Conservation (phyloP, 1,140 invertebrate species). For the Drosophila takahashii region DNA sequence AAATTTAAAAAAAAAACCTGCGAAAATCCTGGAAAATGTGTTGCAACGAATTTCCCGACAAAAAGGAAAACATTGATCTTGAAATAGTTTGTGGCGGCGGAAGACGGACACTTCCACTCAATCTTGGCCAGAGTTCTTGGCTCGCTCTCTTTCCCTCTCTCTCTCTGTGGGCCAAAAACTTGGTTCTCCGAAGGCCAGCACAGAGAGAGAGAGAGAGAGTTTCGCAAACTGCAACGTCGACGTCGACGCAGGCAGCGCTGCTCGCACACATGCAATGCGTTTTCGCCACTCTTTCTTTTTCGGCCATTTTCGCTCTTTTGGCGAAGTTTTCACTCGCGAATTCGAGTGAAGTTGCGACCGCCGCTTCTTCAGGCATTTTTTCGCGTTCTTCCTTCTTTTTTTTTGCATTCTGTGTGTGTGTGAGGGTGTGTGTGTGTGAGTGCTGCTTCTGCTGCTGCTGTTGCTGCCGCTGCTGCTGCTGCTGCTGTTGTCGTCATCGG, state of each 20-base stretch:
- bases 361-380: slow-evolving; percentile 29
- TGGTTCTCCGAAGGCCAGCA: slow-evolving; percentile 1
- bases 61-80: slow-evolving; percentile 2
- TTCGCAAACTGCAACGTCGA: slow-evolving; percentile 27
- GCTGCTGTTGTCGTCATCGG: slow-evolving; percentile 38
- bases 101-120: slow-evolving; percentile 1
- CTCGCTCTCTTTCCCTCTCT: neutral
- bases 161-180: slow-evolving; percentile 2
- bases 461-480: slow-evolving; percentile 22
- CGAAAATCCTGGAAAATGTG: neutral
- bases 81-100: neutral
- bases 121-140: slow-evolving; percentile 4
- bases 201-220: slow-evolving; percentile 3
- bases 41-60: neutral
- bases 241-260: slow-evolving; percentile 14
- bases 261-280: slow-evolving; percentile 44
- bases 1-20: neutral
- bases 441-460: slow-evolving; percentile 24
- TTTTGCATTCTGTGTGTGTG: slow-evolving; percentile 64
- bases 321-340: slow-evolving; percentile 30
- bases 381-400: slow-evolving; percentile 37
- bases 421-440: slow-evolving; percentile 7
- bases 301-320: slow-evolving; percentile 21
- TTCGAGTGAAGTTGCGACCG: slow-evolving; percentile 33
- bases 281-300: slow-evolving; percentile 21